phyloP scores from a whole-genome alignment of 2,888 invertebrate species.

The Drosophila parthenogenetica region DNA sequence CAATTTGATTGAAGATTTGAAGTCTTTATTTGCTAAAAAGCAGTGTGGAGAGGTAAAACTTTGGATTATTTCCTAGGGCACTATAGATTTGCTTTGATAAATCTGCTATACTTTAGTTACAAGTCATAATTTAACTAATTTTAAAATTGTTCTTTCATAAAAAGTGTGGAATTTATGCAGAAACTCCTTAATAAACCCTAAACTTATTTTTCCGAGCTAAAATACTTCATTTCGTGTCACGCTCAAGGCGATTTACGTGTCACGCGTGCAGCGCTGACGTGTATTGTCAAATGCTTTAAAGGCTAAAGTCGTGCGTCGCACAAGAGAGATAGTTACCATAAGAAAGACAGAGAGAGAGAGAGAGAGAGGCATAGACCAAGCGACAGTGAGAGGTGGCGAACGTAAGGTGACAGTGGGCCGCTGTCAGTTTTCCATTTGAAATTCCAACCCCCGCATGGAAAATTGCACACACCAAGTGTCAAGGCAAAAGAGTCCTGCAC shows the following conservation, averaged over 20 bases:
- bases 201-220: not conserved
- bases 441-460: constrained; percentile 52
- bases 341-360: not conserved
- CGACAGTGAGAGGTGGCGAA: not conserved
- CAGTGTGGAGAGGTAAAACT: not conserved
- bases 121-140: too few relatives aligned
- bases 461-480: constrained; percentile 54
- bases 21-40: not conserved
- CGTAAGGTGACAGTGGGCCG: constrained; percentile 18
- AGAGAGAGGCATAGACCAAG: not conserved
- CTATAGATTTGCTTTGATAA: too few relatives aligned
- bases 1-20: not conserved
- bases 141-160: too few relatives aligned
- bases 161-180: too few relatives aligned
- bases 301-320: constrained; percentile 12
- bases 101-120: too few relatives aligned
- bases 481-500: constrained; percentile 56
- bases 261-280: constrained; percentile 14
- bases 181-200: too few relatives aligned
- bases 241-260: not conserved
- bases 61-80: too few relatives aligned
- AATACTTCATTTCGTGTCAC: constrained; percentile 1
- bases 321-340: not conserved
- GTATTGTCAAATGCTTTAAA: constrained; percentile 24
- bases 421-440: constrained; percentile 53